Evolutionary conservation across 2,113 vertebrate genomes (phyloP).

Genomic region (Vanacampus margaritifer): DNA sequence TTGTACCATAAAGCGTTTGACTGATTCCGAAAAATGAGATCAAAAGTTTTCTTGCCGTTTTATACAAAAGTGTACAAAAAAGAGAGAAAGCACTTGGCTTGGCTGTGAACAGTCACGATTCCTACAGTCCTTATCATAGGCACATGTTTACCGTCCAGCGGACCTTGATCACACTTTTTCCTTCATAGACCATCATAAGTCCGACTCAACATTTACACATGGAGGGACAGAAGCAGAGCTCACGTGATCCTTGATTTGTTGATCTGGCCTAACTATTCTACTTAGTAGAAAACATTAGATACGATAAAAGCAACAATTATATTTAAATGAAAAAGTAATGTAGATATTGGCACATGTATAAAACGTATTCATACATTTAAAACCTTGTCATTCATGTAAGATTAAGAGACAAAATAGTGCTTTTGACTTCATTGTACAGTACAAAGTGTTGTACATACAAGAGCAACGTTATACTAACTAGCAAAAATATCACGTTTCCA

Average conservation of each 20-base stretch:
- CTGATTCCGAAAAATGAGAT: slow-evolving; percentile 13
- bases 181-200: slow-evolving; percentile 16
- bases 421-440: slow-evolving; percentile 74
- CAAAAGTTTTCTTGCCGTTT: slow-evolving; percentile 31
- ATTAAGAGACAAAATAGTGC: slow-evolving; percentile 75
- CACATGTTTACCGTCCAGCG: slow-evolving; percentile 2
- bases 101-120: slow-evolving; percentile 11
- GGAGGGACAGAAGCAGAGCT: slow-evolving; percentile 38
- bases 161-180: neutral
- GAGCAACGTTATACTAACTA: slow-evolving; percentile 39
- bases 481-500: slow-evolving; percentile 63
- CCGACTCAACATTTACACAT: slow-evolving; percentile 23
- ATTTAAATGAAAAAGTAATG: slow-evolving; percentile 72
- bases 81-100: slow-evolving; percentile 26
- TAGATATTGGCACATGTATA: slow-evolving; percentile 83
- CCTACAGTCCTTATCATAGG: slow-evolving; percentile 27
- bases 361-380: slow-evolving; percentile 80
- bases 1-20: slow-evolving; percentile 56
- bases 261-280: slow-evolving; percentile 66
- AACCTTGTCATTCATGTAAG: slow-evolving; percentile 71
- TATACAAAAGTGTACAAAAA: slow-evolving; percentile 6
- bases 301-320: slow-evolving; percentile 68
- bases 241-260: slow-evolving; percentile 27
- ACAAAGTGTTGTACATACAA: slow-evolving; percentile 51
- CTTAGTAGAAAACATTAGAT: slow-evolving; percentile 82